Evolutionary conservation across 2,797 vertebrate species (phyloP).

Genomic region (Gymnocypris eckloni): DNA sequence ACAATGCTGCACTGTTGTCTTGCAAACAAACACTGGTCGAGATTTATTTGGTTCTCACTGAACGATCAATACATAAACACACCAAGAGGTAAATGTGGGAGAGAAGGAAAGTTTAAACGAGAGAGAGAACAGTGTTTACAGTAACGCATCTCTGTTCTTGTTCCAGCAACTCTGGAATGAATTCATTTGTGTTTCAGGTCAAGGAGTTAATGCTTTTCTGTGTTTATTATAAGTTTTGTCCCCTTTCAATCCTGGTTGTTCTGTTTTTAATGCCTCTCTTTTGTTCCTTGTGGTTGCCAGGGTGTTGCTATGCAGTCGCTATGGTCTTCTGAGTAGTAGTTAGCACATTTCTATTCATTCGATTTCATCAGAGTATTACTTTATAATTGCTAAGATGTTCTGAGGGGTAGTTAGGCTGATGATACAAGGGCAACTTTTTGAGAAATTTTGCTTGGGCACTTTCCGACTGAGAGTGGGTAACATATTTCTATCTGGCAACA

Average conservation of each 20-base stretch:
- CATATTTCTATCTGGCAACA: too few relatives aligned
- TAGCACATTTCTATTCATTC: not conserved
- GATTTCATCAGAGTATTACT: not conserved
- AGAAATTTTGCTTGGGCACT: too few relatives aligned
- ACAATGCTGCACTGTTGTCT: conserved; percentile 12
- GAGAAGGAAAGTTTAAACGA: conserved; percentile 14
- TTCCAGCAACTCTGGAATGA: conserved; percentile 46
- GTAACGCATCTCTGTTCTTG: conserved; percentile 3
- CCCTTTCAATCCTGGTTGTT: conserved; percentile 29
- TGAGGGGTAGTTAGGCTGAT: not conserved
- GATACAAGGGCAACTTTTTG: too few relatives aligned
- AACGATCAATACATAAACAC: conserved; percentile 66
- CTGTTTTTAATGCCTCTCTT: conserved; percentile 59
- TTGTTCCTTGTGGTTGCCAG: not conserved
- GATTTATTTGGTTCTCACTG: conserved; percentile 73
- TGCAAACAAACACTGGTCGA: conserved; percentile 59
- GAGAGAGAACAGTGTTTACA: conserved; percentile 17
- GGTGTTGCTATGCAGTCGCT: not conserved
- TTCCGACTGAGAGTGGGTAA: too few relatives aligned
- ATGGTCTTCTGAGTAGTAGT: not conserved
- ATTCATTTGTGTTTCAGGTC: conserved; percentile 49
- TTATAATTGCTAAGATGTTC: not conserved
- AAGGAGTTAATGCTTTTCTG: conserved; percentile 42
- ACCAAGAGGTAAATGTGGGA: conserved; percentile 35
- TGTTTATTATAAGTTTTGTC: conserved; percentile 26